phyloP scores from a whole-genome alignment of 1,140 invertebrate species.

The Charaxes varanes region DNA sequence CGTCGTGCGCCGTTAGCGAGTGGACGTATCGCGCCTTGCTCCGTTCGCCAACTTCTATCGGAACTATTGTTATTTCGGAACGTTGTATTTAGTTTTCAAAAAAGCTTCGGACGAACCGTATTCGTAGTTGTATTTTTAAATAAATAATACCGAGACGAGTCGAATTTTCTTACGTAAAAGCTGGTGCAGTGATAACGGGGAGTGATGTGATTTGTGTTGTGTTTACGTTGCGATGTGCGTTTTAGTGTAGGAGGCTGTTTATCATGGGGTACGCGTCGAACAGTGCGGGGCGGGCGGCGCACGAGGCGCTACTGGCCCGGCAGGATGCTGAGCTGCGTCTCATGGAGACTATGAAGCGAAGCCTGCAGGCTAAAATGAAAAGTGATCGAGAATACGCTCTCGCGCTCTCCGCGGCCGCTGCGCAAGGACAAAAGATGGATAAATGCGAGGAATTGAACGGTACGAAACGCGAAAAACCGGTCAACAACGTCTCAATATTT shows the following conservation, averaged over 20 bases:
- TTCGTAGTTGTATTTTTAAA: too few species aligned
- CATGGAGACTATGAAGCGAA: constrained; percentile 91
- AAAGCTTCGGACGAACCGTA: background rate
- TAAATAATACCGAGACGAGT: too few species aligned
- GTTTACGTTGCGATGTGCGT: constrained; percentile 63
- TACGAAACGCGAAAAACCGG: constrained; percentile 30
- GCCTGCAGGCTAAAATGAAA: constrained; percentile 88
- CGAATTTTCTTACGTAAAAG: constrained; percentile 25
- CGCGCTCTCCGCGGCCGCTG: constrained; percentile 83
- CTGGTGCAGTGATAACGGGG: constrained; percentile 57
- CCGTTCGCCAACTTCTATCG: constrained; percentile 29
- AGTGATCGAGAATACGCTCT: constrained; percentile 93
- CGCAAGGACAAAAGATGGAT: constrained; percentile 89
- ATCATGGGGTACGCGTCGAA: constrained; percentile 90
- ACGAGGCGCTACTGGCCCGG: constrained; percentile 88
- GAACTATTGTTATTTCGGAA: constrained; percentile 40
- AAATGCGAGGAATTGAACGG: constrained; percentile 85
- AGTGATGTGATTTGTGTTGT: constrained; percentile 65
- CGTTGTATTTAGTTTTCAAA: constrained; percentile 31
- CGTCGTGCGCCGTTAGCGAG: constrained; percentile 40
- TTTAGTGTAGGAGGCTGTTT: constrained; percentile 45
- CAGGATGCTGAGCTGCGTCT: constrained; percentile 94
- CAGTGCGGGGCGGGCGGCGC: constrained; percentile 86
- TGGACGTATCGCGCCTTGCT: constrained; percentile 42
- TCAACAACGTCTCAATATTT: constrained; percentile 8